Evolutionary conservation across 2,888 invertebrate genomes (phyloP), one percentile per base, ranked within the genome.

Genomic region (Rambutsinella grinnellia): DNA sequence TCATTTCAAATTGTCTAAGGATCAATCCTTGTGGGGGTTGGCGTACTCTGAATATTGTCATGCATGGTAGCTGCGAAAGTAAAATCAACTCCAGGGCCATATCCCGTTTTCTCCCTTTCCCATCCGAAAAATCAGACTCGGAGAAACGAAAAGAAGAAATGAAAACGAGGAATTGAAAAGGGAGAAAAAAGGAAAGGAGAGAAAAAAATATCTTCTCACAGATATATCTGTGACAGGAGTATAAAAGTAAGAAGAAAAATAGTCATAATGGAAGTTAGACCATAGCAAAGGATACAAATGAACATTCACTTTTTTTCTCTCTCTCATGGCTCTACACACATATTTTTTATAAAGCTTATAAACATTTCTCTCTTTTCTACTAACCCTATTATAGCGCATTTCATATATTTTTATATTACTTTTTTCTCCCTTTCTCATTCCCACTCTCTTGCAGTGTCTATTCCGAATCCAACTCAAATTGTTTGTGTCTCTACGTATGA

Each of bases 81-180:
- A 19, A 26, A 62, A 36, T 8, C 6, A 36, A 36, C 5, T 36
- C 36, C 56, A 63, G 44, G 63, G 47, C 58, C 63, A 57, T 66
- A 54, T 66, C 72, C 72, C 72, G 72, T 72, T 72, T 72, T 72
- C 72, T 72, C 72, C 72, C 72, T 72, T 72, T 66, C 66, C 72
- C 58, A 65, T 66, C 72, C 72, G 72, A 72, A 72, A 72, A 72
- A 72, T 66, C 17, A 36, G 47, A 67, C 66, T 74, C 74, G 74
- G 74, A 67, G 74, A 72, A 72, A 72, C 72, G 72, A 72, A n/a
- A n/a, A 72, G 65, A 72, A 49, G 49, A 49, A 71, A 63, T 58
- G 36, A 62, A 57, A 70, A 62, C 62, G 72, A 54, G 57, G 60
- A 72, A 71, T 28, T 65, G 51, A 24, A 65, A n/a, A 63, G 63